Percentiles rank a stretch among this genome's conserved stretches.
Evolutionary conservation across 2,797 vertebrate genomes (phyloP).

Genomic region (Pangasius mekongensis): DNA sequence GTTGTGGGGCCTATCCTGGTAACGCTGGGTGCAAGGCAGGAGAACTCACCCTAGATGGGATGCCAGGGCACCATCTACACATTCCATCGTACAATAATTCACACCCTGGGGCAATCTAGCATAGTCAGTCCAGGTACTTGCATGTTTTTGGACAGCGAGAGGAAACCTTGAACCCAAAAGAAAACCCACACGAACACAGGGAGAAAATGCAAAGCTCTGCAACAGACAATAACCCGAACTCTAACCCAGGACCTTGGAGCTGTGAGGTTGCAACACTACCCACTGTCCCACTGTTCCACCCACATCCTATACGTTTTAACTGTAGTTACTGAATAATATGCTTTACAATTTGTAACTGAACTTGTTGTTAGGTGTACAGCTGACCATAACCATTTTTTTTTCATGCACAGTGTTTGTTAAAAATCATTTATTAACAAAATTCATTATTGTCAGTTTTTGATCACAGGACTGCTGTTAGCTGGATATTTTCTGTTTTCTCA

Average conservation of each 20-base stretch:
- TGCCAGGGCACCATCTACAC: background rate
- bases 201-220: background rate
- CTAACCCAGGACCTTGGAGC: background rate
- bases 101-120: background rate
- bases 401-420: background rate
- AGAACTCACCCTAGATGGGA: background rate
- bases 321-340: background rate
- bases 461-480: background rate
- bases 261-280: background rate
- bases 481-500: background rate
- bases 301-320: background rate
- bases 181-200: background rate
- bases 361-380: background rate
- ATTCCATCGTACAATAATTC: background rate
- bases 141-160: background rate
- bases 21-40: background rate
- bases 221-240: background rate
- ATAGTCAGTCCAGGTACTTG: background rate
- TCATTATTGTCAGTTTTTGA: background rate
- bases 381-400: background rate
- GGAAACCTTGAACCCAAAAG: background rate
- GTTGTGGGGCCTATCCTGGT: background rate
- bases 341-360: background rate
- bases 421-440: too few relatives aligned
- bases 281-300: too few relatives aligned